A percentile compares a stretch with the other conserved stretches of the same genome.
Evolutionary conservation across 2,888 invertebrate genomes (phyloP).

Genomic region (Phengaris arion): DNA sequence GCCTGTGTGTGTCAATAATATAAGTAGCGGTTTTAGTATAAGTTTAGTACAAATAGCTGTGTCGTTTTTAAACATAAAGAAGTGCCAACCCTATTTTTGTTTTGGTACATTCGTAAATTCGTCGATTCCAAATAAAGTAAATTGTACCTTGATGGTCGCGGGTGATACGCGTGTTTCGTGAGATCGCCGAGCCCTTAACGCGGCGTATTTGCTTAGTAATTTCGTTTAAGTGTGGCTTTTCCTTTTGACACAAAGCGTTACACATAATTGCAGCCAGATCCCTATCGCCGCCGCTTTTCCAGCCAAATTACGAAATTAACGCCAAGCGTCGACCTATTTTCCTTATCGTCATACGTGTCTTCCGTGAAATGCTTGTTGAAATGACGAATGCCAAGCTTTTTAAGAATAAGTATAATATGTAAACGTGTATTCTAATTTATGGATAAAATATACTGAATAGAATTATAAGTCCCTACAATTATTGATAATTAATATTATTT

Average conservation of each 20-base stretch:
- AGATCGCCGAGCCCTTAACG: constrained; percentile 40
- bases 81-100: not conserved
- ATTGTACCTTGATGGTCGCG: constrained; percentile 36
- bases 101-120: constrained; percentile 21
- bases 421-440: too few species aligned
- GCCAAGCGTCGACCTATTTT: constrained; percentile 52
- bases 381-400: constrained; percentile 4
- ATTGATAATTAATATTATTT: too few species aligned
- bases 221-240: constrained; percentile 56
- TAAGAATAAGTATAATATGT: too few species aligned
- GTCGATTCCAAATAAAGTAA: constrained; percentile 20
- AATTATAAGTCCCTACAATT: too few species aligned
- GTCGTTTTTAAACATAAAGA: not conserved
- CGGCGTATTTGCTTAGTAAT: constrained; percentile 61
- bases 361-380: constrained; percentile 1
- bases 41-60: not conserved
- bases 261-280: constrained; percentile 67
- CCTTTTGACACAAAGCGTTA: constrained; percentile 56
- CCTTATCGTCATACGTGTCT: constrained; percentile 41
- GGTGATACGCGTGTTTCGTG: constrained; percentile 39
- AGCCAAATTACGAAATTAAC: constrained; percentile 60
- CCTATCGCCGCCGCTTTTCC: constrained; percentile 61
- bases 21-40: too few species aligned
- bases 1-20: too few species aligned
- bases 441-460: too few species aligned